Evolutionary conservation across 1,140 invertebrate genomes (phyloP), one percentile per base, ranked within the genome.

Genomic region (Drosophila nigrodunni): DNA sequence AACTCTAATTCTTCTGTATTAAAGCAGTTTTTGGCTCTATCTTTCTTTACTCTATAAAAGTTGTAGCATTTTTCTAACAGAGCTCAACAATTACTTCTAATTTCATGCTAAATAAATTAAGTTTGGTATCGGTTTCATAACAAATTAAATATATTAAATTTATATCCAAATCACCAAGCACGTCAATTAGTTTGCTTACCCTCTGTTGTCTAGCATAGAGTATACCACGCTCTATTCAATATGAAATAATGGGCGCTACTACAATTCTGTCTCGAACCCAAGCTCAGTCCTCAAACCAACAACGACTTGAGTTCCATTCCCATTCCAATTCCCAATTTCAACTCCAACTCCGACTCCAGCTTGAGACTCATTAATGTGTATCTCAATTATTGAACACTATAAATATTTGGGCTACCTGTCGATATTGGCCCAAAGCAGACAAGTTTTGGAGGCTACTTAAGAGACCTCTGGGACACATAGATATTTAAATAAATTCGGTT

Each of bases 401-500:
- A 88, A 88, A 88, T 88, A 88, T 88, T 88, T 88, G 85, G 85
- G 85, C 85, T 88, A 88, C 85, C 85, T 88, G 85, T 88, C 85
- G 85, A 88, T 85, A 88, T 30, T 80, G 77, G 68, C 50, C 50
- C 69, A 57, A 71, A 67, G 61, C 46, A 54, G 47, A 57, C 60
- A 41, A 47, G 41, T 43, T 67, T 66, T 61, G 46, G 62, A 58
- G 73, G 60, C 81, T 85, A 85, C 82, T 85, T 81, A 80, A 85
- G 82, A 65, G 50, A 69, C 52, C 83, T 30, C 25, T 47, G 74
- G 58, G 69, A 80, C 65, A 74, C 65, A 81, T 68, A 61, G 52
- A 66, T 46, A 87, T 88, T 88, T 85, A 85, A 89, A 88, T 88
- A 90, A 76, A 83, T 21, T 52, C 15, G 68, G 68, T 76, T 52